Conservation (phyloP, 2,797 vertebrate species). For the Aphelocoma californica region DNA sequence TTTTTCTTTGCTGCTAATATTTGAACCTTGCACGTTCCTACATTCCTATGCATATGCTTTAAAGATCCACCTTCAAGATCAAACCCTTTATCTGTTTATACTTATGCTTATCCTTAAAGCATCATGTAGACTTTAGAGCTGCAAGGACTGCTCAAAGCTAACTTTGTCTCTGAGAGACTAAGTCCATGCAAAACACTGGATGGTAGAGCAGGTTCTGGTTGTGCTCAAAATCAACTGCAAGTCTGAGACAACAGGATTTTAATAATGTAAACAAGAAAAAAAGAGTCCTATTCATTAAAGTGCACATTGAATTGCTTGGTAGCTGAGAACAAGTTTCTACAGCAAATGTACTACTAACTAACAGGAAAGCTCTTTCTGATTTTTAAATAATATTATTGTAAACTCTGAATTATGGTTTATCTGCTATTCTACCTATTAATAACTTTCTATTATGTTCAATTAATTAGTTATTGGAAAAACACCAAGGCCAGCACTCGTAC, state of each 20-base stretch:
- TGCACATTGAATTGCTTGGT: background rate
- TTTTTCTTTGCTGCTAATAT: background rate
- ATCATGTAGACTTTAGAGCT: background rate
- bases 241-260: background rate
- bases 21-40: background rate
- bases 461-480: background rate
- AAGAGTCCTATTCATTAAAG: background rate
- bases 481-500: background rate
- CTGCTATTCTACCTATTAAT: background rate
- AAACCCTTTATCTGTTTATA: background rate
- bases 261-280: background rate
- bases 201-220: background rate
- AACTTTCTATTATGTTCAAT: background rate
- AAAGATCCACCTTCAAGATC: background rate
- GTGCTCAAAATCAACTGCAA: background rate
- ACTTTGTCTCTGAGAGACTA: background rate
- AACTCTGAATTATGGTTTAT: background rate
- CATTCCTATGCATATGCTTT: background rate
- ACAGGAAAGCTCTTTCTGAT: background rate
- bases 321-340: background rate
- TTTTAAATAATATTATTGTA: background rate
- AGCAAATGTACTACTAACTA: background rate
- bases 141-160: background rate
- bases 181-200: background rate
- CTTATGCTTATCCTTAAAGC: background rate